These are phyloP conservation scores for Galeruca laticollis DNA, from an alignment of 2,888 invertebrate species.

Conservation along the genomic window DNA sequence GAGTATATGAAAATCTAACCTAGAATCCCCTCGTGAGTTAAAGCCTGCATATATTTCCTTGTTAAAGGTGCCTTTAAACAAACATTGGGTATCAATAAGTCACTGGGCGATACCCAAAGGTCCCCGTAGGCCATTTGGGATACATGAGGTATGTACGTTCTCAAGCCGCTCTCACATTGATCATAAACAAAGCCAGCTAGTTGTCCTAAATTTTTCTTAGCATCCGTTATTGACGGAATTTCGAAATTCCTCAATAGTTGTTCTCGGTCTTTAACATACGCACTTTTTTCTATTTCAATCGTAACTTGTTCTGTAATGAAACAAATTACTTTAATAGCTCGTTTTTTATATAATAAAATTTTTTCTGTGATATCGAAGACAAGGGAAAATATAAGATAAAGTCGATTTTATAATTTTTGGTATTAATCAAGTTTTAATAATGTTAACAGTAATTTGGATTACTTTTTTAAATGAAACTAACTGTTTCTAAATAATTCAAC, in stretches of 20 bases:
- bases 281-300: conserved; percentile 41
- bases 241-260: conserved; percentile 43
- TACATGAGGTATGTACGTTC: conserved; percentile 58
- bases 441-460: no score
- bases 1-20: conserved; percentile 50
- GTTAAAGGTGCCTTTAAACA: conserved; percentile 64
- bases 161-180: conserved; percentile 56
- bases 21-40: conserved; percentile 65
- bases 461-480: no score
- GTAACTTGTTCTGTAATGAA: conserved; percentile 18
- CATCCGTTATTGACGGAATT: conserved; percentile 63
- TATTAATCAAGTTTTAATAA: no score
- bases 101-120: conserved; percentile 67
- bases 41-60: conserved; percentile 62
- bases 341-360: no score
- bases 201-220: conserved; percentile 59
- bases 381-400: no score
- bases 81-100: conserved; percentile 64
- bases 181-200: conserved; percentile 62
- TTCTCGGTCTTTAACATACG: conserved; percentile 38
- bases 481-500: no score
- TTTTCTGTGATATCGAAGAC: no score
- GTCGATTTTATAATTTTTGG: no score
- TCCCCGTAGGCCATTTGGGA: conserved; percentile 52
- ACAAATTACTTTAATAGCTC: no score